phyloP scores from a whole-genome alignment of 2,888 invertebrate genomes.

The Melanchra persicariae region DNA sequence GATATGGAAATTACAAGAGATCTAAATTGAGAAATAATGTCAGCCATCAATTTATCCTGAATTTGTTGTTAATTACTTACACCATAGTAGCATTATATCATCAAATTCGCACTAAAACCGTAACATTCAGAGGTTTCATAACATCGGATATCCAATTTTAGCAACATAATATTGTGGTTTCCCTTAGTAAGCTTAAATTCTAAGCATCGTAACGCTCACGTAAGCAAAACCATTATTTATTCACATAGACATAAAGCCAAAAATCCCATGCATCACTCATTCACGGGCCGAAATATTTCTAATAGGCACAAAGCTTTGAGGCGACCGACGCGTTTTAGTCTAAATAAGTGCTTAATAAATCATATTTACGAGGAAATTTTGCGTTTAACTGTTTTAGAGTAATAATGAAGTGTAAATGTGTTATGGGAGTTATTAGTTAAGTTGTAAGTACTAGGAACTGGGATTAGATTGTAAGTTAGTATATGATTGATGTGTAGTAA shows the following conservation, averaged over 20 bases:
- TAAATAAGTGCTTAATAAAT: conserved; percentile 63
- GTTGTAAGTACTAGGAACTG: conserved; percentile 25
- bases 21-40: conserved; percentile 15
- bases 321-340: conserved; percentile 47
- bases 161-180: conserved; percentile 59
- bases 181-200: conserved; percentile 46
- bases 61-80: conserved; percentile 29
- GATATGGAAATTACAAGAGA: not conserved
- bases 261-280: conserved; percentile 28
- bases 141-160: conserved; percentile 56
- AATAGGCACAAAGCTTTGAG: conserved; percentile 55
- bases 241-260: not conserved
- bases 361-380: conserved; percentile 56
- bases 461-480: conserved; percentile 34
- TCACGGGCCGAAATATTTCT: conserved; percentile 53
- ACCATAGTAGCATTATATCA: conserved; percentile 24
- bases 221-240: conserved; percentile 47
- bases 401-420: conserved; percentile 52
- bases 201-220: conserved; percentile 28
- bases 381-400: conserved; percentile 43
- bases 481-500: conserved; percentile 43
- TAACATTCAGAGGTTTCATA: conserved; percentile 43
- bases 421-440: conserved; percentile 43
- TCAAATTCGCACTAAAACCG: conserved; percentile 32
- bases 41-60: conserved; percentile 9